These are phyloP conservation scores for Geotrupes spiniger DNA, from an alignment of 2,888 invertebrate species.

Conservation along the genomic window DNA sequence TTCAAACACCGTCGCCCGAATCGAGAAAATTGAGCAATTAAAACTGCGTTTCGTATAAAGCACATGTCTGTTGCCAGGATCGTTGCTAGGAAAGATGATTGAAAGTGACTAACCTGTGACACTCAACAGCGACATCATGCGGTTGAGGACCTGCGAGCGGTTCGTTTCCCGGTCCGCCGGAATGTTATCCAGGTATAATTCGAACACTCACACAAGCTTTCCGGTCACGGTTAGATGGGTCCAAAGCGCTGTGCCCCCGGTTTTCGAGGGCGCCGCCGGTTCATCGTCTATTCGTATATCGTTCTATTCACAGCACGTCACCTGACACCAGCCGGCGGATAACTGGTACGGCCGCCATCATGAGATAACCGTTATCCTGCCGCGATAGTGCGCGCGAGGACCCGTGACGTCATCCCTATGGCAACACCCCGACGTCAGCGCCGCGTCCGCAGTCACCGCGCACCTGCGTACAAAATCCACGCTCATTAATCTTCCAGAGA, in stretches of 20 bases:
- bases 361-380: conserved; percentile 26
- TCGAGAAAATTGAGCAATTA: no score
- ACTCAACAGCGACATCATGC: conserved; percentile 45
- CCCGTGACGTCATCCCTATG: conserved; percentile 49
- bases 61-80: conserved; percentile 5
- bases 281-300: conserved; percentile 26
- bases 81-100: conserved; percentile 5
- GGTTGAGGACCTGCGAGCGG: conserved; percentile 27
- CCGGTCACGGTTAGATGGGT: conserved; percentile 21
- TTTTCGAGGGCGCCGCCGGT: conserved; percentile 27
- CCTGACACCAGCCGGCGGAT: conserved; percentile 29
- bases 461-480: conserved; percentile 25
- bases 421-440: conserved; percentile 39
- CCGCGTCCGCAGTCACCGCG: conserved; percentile 31
- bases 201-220: conserved; percentile 26
- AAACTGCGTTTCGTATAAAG: background rate
- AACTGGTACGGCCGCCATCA: conserved; percentile 37
- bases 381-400: conserved; percentile 35
- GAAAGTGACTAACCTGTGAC: conserved; percentile 40
- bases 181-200: conserved; percentile 28
- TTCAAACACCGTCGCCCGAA: no score
- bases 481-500: conserved; percentile 19
- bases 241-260: conserved; percentile 25
- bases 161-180: conserved; percentile 19
- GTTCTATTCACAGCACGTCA: conserved; percentile 28